These are phyloP conservation scores for Ailuropoda melanoleuca DNA, from an alignment of 2,113 vertebrate species.

Conservation along the genomic window DNA sequence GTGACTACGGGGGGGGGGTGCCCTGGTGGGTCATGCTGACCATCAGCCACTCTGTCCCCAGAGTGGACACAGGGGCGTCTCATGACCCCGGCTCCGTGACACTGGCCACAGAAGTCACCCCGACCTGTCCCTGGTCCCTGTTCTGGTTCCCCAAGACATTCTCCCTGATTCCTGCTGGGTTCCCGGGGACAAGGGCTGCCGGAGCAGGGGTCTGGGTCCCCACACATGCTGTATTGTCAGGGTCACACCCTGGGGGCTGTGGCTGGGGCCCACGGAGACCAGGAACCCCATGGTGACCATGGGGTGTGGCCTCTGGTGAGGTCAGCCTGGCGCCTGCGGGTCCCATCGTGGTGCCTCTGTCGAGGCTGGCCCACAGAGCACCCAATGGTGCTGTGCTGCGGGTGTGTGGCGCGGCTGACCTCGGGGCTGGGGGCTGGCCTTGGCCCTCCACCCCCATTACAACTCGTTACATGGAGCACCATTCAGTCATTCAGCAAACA, in stretches of 20 bases:
- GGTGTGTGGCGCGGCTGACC: neutral
- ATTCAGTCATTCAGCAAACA: neutral
- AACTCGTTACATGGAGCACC: neutral
- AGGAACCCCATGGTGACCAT: neutral
- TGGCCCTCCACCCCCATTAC: neutral
- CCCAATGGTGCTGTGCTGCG: neutral
- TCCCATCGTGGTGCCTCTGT: too few relatives aligned
- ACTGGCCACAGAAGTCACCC: neutral
- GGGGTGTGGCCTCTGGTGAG: neutral
- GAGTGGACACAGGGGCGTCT: neutral
- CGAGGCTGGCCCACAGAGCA: neutral
- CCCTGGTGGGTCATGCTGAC: neutral
- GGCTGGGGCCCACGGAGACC: rapidly evolving
- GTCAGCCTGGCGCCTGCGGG: neutral
- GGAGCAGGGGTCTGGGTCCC: neutral
- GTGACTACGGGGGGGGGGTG: too few relatives aligned
- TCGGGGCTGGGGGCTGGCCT: neutral
- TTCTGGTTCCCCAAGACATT: neutral
- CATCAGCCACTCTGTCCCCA: neutral
- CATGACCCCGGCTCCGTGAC: neutral
- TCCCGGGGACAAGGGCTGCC: neutral
- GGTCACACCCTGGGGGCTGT: neutral
- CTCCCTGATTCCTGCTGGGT: neutral
- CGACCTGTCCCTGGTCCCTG: neutral
- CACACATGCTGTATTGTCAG: neutral